Conservation (phyloP, 2,113 vertebrate genomes). For the Tamias sibiricus region DNA sequence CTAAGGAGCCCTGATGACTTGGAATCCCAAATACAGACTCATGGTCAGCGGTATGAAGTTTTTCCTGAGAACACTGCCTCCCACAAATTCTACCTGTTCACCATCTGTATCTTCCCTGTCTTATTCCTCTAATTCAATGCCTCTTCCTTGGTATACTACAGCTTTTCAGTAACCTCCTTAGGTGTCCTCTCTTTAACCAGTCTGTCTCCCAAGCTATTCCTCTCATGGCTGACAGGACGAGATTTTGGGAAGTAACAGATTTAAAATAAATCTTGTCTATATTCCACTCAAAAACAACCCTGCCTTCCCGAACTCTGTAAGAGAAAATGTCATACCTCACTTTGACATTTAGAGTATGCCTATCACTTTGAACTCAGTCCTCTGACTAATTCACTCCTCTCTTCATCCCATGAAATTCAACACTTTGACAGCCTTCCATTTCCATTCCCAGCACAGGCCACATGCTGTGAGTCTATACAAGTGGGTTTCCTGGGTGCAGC, state of each 20-base stretch:
- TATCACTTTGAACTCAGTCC: not conserved
- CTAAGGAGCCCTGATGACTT: fast-evolving
- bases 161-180: not conserved
- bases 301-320: not conserved
- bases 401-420: not conserved
- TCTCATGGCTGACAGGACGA: not conserved
- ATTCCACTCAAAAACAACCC: not conserved
- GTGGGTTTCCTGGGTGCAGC: not conserved
- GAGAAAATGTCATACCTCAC: not conserved
- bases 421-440: not conserved
- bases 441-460: not conserved
- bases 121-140: not conserved
- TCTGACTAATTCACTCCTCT: not conserved
- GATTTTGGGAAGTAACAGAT: not conserved
- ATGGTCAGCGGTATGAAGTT: not conserved
- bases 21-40: not conserved
- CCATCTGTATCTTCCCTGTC: not conserved
- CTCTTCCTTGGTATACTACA: not conserved
- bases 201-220: not conserved
- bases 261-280: not conserved
- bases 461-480: fast-evolving
- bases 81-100: fast-evolving
- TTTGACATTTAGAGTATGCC: not conserved
- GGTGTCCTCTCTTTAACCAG: not conserved
- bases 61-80: not conserved